phyloP scores from a whole-genome alignment of 1,140 invertebrate genomes.

The Aphelenchoides fujianensis region DNA sequence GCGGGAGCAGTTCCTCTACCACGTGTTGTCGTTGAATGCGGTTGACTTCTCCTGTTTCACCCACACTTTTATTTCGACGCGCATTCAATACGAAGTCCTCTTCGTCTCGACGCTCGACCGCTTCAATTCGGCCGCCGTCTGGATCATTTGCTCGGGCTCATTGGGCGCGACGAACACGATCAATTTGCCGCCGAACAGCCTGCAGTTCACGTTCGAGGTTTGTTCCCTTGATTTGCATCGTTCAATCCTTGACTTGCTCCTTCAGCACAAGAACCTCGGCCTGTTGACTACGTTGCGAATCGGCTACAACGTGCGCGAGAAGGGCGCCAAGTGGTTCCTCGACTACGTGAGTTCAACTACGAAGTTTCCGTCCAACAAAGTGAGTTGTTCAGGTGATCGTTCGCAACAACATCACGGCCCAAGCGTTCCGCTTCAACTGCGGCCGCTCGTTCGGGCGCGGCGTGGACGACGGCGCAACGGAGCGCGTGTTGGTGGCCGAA shows the following conservation, averaged over 20 bases:
- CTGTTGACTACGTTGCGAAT: conserved; percentile 88
- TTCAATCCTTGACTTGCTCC: no score
- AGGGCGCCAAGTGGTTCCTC: conserved; percentile 89
- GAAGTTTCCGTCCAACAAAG: no score
- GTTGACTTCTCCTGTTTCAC: conserved; percentile 98
- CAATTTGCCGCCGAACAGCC: conserved; percentile 76
- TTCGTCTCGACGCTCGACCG: conserved; percentile 79
- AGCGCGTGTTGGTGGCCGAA: conserved; percentile 87
- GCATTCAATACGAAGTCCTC: conserved; percentile 85
- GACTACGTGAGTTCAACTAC: conserved; percentile 74
- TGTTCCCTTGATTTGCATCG: no score
- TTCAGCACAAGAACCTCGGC: conserved; percentile 89
- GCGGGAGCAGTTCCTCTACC: conserved; percentile 93
- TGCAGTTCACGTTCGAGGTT: conserved; percentile 89
- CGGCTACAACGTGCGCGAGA: conserved; percentile 76
- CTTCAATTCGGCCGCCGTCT: conserved; percentile 71
- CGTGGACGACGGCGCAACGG: conserved; percentile 92
- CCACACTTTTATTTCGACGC: conserved; percentile 88
- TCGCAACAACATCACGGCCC: conserved; percentile 59
- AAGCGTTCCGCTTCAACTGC: conserved; percentile 79
- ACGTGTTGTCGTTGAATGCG: conserved; percentile 90
- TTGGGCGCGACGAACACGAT: conserved; percentile 82
- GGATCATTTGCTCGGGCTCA: conserved; percentile 85
- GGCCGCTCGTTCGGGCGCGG: conserved; percentile 91
- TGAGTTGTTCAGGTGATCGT: conserved; percentile 60